phyloP scores from a whole-genome alignment of 2,113 vertebrate genomes.

The Hippolais icterina region DNA sequence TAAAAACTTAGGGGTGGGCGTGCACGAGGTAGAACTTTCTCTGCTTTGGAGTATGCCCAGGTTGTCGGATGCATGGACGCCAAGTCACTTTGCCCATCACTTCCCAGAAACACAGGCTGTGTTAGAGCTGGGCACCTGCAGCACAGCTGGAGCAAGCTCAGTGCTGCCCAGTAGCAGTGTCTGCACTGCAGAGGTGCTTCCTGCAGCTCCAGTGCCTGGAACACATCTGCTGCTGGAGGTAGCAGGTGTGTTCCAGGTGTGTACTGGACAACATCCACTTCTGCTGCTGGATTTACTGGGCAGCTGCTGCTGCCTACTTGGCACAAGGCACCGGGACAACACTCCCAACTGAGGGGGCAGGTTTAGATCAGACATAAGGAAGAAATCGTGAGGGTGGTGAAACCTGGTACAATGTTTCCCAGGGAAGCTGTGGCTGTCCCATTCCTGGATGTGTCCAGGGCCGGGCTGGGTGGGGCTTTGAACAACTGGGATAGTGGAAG shows the following conservation, averaged over 20 bases:
- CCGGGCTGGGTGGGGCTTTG: not conserved
- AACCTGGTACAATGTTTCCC: not conserved
- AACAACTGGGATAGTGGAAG: not conserved
- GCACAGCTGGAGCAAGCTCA: not conserved
- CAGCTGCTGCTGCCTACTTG: not conserved
- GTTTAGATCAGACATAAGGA: not conserved
- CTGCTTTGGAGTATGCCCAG: not conserved
- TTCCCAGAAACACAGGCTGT: not conserved
- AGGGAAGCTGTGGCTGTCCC: not conserved
- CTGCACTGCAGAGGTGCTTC: not conserved
- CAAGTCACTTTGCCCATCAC: not conserved
- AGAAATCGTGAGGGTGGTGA: not conserved
- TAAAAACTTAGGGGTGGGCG: fast-evolving
- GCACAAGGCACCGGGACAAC: not conserved
- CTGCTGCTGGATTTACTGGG: too few relatives aligned
- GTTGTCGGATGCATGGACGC: not conserved
- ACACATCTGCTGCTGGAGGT: too few relatives aligned
- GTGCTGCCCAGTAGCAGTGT: not conserved
- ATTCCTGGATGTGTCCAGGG: not conserved
- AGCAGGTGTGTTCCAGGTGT: too few relatives aligned
- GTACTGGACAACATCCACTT: too few relatives aligned
- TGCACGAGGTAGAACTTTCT: not conserved
- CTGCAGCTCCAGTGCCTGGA: not conserved
- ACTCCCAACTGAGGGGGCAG: not conserved
- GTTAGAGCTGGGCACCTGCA: not conserved